Base-by-base conservation (phyloP, 2,113 vertebrate species). In the Lipophrys pholis region DNA sequence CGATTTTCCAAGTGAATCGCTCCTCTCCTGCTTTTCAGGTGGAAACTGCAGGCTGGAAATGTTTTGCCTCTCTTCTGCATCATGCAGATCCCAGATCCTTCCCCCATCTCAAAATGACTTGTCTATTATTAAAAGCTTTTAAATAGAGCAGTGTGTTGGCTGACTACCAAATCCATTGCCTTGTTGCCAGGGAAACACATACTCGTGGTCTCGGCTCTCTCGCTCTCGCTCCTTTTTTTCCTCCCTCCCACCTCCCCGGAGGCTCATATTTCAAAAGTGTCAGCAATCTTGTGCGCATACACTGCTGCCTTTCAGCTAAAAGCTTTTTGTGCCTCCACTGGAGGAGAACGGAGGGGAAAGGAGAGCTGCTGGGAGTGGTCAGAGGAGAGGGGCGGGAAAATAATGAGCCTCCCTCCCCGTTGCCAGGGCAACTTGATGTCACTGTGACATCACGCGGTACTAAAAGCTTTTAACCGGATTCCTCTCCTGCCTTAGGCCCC, bases 381-480 rank as follows among this genome's bases (percentile, higher is more conserved):
- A 64, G 65, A 76, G 42, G 61, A 81, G 77, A 82, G 82, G 85
- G 81, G 83, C 72, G 87, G 88, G 80, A 72, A 69, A 82, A 88
- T 70, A 70, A 84, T 88, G 89, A 80, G 94, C 95, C 95, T 94
- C 94, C 94, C 94, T 93, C 94, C 10, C 93, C 86, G 97, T 99
- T 98, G 94, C 96, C 96, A 95, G 91, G 97, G 96, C 94, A 96
- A 99, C 96, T 94, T 97, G 97, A 98, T 97, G 97, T 98, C 97
- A 97, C 93, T 79, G 95, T 99, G 97, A 98, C 97, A 97, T 94
- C 91, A 97, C 94, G 91, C 95, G 93, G 94, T 93, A 94, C 96
- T 99, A 99, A 99, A 99, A 98, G 97, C 97, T 98, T 99, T 99
- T 99, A 98, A 97, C 97, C 96, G 95, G 97, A 97, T 98, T 97